Evolutionary conservation across 1,140 invertebrate species (phyloP), one percentile per base, ranked within the genome.

Genomic region (Subanguina moxae): DNA sequence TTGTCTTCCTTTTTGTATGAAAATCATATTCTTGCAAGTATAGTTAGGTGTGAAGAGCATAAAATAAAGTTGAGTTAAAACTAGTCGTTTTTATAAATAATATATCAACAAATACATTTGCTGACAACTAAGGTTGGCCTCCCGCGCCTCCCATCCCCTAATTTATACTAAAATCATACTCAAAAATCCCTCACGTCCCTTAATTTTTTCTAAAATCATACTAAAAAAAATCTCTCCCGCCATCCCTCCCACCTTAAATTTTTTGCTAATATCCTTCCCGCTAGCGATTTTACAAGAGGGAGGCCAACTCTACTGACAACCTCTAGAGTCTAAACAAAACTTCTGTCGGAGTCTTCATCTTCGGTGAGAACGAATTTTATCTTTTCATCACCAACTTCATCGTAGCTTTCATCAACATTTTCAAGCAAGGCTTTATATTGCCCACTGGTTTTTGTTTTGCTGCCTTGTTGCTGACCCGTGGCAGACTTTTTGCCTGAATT

Each of bases 1-100:
- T 32, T 73, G 11, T 72, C 64, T 1, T 59, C 71, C 0, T 73
- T 73, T 43, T 17, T 73, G 13, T 73, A 73, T 30, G 57, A 73
- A 58, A 73, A 73, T 21, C 71, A 74, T 25, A 69, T 73, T 67
- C 48, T 73, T 3, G 65, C 21, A 23, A 73, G 72, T 19, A 19
- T 72, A 63, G 11, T 72, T 13, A 23, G 25, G 17, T 23, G 28
- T 27, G 25, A n/a, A n/a, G n/a, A 21, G 19, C 21, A 71, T n/a
- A 59, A 23, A 61, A 46, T n/a, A 45, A 67, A 67, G 48, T 7
- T 25, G 3, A 52, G 15, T 21, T 52, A 15, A 52, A 21, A 38
- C 3, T 38, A 38, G 3, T n/a, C n/a, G n/a, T 19, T 61, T 17
- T 61, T 61, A 17, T 45, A 61, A 45, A 23, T 17, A 45, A 61